phyloP scores from a whole-genome alignment of 2,113 vertebrate species.

The Cebus imitator region DNA sequence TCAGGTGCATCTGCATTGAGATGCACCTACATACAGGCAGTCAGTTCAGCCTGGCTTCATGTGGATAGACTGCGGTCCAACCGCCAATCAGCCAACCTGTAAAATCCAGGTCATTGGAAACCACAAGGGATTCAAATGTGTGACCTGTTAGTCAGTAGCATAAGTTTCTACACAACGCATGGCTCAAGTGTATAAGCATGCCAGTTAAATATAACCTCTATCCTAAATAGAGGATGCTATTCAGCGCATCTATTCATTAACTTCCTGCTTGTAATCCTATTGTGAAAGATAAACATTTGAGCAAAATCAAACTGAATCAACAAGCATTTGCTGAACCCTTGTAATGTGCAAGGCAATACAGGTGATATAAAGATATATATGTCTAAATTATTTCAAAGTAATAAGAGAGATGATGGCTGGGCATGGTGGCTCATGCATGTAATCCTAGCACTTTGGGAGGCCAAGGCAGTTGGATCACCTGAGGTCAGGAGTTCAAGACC shows the following conservation, averaged over 20 bases:
- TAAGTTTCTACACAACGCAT: neutral
- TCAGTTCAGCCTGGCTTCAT: neutral
- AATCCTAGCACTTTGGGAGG: too few species aligned
- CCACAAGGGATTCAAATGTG: neutral
- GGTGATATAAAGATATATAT: neutral
- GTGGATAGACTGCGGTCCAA: neutral
- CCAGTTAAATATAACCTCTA: conserved; percentile 21
- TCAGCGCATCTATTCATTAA: neutral
- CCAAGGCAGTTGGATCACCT: too few species aligned
- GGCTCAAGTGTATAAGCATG: neutral
- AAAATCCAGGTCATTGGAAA: neutral
- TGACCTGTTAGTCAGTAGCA: neutral
- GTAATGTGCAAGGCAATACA: neutral
- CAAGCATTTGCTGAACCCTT: neutral
- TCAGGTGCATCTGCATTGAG: neutral
- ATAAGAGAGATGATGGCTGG: neutral
- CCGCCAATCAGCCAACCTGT: neutral
- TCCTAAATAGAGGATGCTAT: neutral
- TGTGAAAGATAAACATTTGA: neutral
- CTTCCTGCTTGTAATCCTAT: neutral
- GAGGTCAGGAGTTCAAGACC: too few species aligned
- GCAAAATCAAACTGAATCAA: neutral
- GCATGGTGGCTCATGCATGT: too few species aligned
- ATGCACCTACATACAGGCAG: neutral
- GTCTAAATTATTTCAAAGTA: neutral